Conservation (phyloP, 1,140 invertebrate genomes). For the Forficula auricularia region DNA sequence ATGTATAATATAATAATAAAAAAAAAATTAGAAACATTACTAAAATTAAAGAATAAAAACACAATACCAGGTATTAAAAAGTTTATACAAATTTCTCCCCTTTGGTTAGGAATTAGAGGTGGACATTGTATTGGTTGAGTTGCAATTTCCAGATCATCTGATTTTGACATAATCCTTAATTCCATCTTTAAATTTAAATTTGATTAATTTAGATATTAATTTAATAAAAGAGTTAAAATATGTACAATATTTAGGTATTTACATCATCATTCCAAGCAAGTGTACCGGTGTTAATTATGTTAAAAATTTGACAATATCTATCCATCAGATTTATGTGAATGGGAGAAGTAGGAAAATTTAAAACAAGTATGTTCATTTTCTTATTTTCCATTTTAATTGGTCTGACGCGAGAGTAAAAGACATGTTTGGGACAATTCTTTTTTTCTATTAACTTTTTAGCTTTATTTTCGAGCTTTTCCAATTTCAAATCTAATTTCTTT, state of each 20-base stretch:
- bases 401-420: too few species aligned
- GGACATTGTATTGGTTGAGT: conserved; percentile 19
- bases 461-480: conserved; percentile 24
- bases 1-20: too few species aligned
- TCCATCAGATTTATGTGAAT: too few species aligned
- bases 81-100: conserved; percentile 18
- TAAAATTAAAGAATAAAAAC: neutral
- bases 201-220: neutral
- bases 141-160: conserved; percentile 17
- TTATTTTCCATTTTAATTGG: too few species aligned
- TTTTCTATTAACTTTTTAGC: conserved; percentile 24
- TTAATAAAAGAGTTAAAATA: too few species aligned
- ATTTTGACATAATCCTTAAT: conserved; percentile 22
- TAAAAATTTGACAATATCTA: too few species aligned
- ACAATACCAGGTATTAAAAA: conserved; percentile 22
- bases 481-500: conserved; percentile 20
- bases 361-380: too few species aligned
- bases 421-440: conserved; percentile 3
- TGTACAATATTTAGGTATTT: too few species aligned
- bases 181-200: conserved; percentile 19
- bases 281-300: too few species aligned
- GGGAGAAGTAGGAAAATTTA: too few species aligned
- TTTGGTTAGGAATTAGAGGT: conserved; percentile 20
- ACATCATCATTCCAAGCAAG: too few species aligned
- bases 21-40: too few species aligned